Evolutionary conservation across 2,113 vertebrate genomes (phyloP).

Genomic region (Pyxicephalus adspersus): DNA sequence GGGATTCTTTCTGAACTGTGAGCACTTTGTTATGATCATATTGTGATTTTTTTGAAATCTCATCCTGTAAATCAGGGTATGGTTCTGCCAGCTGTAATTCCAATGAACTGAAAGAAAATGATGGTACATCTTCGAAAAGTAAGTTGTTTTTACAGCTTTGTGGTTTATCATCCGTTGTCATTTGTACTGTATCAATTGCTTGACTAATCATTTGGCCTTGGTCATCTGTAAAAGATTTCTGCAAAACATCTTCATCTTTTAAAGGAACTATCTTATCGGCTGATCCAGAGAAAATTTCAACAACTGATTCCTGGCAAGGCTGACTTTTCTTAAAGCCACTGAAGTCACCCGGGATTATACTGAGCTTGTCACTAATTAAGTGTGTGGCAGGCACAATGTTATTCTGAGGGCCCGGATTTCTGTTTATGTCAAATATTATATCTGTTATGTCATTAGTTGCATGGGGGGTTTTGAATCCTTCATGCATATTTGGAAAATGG

Average conservation of each 20-base stretch:
- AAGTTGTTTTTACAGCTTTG: slow-evolving; percentile 1
- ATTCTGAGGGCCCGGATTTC: neutral
- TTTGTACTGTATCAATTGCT: neutral
- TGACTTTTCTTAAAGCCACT: neutral
- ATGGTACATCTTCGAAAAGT: slow-evolving; percentile 33
- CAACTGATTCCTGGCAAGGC: neutral
- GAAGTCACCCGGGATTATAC: neutral
- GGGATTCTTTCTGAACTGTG: neutral
- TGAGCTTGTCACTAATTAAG: neutral
- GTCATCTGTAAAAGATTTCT: neutral
- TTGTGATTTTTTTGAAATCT: neutral
- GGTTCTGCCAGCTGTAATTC: slow-evolving; percentile 3
- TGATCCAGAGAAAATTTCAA: neutral
- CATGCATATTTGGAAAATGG: neutral
- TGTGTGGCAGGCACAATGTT: neutral
- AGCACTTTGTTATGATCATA: neutral
- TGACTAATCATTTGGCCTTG: neutral
- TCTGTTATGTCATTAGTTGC: too few species aligned
- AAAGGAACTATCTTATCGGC: neutral
- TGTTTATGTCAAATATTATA: neutral
- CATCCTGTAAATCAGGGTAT: neutral
- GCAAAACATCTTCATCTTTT: neutral
- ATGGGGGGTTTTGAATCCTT: neutral
- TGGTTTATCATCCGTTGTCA: neutral
- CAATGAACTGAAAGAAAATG: neutral